phyloP scores from a whole-genome alignment of 2,113 vertebrate genomes.

The Bos indicus region DNA sequence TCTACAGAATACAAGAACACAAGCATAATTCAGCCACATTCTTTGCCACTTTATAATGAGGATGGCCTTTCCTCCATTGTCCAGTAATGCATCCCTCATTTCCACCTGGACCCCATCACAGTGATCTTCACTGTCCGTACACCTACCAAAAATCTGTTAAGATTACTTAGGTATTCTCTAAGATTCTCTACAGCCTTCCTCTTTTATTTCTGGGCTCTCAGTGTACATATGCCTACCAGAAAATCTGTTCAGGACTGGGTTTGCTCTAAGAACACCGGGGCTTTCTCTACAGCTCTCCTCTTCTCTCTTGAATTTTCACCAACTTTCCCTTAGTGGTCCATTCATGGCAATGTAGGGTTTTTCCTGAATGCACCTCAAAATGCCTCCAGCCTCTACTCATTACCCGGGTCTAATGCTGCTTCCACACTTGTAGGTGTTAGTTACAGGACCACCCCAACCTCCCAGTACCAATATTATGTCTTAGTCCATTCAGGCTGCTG shows the following conservation, averaged over 20 bases:
- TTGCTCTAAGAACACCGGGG: background rate
- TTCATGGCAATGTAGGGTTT: background rate
- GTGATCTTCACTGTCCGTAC: too few species aligned
- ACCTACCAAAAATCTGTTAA: background rate
- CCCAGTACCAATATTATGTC: background rate
- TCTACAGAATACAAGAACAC: background rate
- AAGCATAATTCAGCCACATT: background rate
- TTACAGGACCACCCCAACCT: background rate
- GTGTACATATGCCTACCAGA: background rate
- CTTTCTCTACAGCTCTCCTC: background rate
- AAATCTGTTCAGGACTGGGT: background rate
- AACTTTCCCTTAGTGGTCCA: background rate
- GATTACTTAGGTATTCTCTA: background rate
- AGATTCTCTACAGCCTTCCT: background rate
- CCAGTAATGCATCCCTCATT: background rate
- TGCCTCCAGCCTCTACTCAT: background rate
- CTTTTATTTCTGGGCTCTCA: background rate
- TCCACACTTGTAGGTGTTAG: background rate
- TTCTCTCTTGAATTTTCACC: background rate
- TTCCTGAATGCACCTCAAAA: background rate
- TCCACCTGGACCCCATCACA: background rate
- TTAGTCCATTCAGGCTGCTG: background rate
- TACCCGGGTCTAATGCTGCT: background rate
- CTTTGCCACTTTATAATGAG: background rate
- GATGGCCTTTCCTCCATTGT: background rate